Evolutionary conservation across 2,797 vertebrate species (phyloP).

Genomic region (Sciurus carolinensis): DNA sequence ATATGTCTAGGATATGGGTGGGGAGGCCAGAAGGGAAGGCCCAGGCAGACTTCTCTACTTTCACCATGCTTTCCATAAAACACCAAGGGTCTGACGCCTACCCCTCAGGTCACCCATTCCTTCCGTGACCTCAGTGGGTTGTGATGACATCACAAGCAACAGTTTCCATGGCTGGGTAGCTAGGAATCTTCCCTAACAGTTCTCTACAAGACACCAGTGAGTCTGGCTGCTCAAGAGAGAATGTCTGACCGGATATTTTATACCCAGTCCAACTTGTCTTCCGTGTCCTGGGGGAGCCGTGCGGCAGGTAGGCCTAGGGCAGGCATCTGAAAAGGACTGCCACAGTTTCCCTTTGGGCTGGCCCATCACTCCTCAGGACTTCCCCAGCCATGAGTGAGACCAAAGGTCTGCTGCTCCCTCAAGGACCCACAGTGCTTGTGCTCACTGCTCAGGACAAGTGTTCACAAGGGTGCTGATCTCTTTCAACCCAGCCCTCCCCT

Average conservation of each 20-base stretch:
- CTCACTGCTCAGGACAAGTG: not conserved
- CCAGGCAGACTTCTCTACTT: not conserved
- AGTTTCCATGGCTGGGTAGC: conserved; percentile 19
- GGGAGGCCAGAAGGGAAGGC: not conserved
- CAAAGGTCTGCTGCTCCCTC: not conserved
- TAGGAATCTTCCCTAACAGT: not conserved
- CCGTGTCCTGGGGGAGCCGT: conserved; percentile 33
- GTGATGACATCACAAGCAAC: conserved; percentile 53
- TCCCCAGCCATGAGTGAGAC: not conserved
- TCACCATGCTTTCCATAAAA: conserved; percentile 12
- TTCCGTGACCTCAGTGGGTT: conserved; percentile 56
- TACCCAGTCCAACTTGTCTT: too few species aligned
- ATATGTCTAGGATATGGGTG: not conserved
- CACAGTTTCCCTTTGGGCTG: not conserved
- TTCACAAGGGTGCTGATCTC: not conserved
- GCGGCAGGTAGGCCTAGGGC: conserved; percentile 31
- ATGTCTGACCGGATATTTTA: too few species aligned
- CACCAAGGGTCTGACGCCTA: not conserved
- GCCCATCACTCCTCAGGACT: not conserved
- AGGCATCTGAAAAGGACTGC: not conserved
- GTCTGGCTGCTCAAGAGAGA: not conserved
- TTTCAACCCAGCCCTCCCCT: not conserved
- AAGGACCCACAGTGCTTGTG: not conserved
- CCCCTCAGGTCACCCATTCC: conserved; percentile 10
- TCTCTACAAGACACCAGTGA: not conserved